These are phyloP conservation scores for Coreius guichenoti DNA, from an alignment of 2,797 vertebrate species.

Conservation along the genomic window DNA sequence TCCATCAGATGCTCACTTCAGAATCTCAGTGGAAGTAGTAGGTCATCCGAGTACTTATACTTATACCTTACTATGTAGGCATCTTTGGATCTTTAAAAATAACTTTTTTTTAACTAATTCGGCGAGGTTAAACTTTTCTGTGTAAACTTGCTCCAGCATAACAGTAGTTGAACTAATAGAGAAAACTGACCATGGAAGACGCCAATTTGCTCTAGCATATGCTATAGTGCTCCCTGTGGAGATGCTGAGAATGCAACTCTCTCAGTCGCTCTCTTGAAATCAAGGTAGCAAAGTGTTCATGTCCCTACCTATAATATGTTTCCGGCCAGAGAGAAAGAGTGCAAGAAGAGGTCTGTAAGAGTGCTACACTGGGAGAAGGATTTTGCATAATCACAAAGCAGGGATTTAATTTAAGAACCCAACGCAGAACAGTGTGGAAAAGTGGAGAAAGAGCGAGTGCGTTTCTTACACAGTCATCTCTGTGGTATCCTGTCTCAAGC, in stretches of 20 bases:
- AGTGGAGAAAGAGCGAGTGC: slow-evolving; percentile 17
- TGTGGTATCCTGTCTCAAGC: slow-evolving; percentile 61
- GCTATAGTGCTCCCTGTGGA: background rate
- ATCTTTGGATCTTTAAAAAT: background rate
- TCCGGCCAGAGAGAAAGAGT: background rate
- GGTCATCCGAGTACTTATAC: background rate
- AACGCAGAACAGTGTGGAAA: background rate
- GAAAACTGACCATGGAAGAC: background rate
- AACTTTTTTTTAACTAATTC: background rate
- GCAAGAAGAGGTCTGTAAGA: background rate
- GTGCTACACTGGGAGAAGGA: background rate
- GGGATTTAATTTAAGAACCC: slow-evolving; percentile 12
- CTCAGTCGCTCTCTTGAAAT: background rate
- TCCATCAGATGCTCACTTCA: background rate
- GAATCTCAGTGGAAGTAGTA: background rate
- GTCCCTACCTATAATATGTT: background rate
- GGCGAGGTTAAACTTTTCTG: background rate
- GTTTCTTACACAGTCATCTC: slow-evolving; percentile 19
- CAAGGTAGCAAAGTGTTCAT: background rate
- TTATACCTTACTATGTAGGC: background rate
- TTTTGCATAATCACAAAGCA: slow-evolving; percentile 6
- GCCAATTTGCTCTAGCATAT: background rate
- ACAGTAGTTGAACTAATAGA: background rate
- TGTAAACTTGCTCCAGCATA: background rate
- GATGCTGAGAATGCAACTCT: background rate